These are phyloP conservation scores for Calephelis perditalis DNA, from an alignment of 2,888 invertebrate species.

Conservation along the genomic window DNA sequence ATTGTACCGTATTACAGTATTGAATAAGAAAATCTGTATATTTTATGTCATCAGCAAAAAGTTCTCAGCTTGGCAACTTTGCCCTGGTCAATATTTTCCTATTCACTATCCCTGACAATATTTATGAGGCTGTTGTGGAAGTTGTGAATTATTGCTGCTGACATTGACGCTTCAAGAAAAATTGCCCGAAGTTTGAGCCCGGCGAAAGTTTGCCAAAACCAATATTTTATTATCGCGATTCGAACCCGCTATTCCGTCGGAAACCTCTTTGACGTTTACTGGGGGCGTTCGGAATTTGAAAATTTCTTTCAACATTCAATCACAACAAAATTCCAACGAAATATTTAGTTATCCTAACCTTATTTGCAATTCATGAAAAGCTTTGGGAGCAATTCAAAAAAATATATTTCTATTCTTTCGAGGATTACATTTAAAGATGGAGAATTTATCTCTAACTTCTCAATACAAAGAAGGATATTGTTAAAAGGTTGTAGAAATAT, in stretches of 20 bases:
- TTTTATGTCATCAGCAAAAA: conserved; percentile 1
- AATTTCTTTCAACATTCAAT: conserved; percentile 27
- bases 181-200: conserved; percentile 49
- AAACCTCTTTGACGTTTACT: conserved; percentile 26
- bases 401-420: conserved; percentile 1
- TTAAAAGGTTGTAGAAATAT: too few relatives aligned
- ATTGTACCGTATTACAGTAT: too few relatives aligned
- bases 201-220: conserved; percentile 17
- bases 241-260: conserved; percentile 29
- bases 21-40: background rate
- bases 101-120: conserved; percentile 25
- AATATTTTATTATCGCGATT: conserved; percentile 16
- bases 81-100: conserved; percentile 8
- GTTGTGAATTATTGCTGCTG: conserved; percentile 58
- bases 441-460: too few relatives aligned
- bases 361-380: conserved; percentile 29
- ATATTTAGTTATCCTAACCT: conserved; percentile 27
- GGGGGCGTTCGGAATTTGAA: conserved; percentile 21
- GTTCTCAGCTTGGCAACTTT: background rate
- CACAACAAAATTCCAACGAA: conserved; percentile 28
- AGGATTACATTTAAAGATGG: background rate
- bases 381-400: conserved; percentile 19
- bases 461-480: too few relatives aligned
- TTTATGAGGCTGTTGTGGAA: conserved; percentile 36
- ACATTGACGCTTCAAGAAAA: conserved; percentile 62